Base-by-base conservation (phyloP, 2,888 invertebrate species). In the Argyresthia albistria region DNA sequence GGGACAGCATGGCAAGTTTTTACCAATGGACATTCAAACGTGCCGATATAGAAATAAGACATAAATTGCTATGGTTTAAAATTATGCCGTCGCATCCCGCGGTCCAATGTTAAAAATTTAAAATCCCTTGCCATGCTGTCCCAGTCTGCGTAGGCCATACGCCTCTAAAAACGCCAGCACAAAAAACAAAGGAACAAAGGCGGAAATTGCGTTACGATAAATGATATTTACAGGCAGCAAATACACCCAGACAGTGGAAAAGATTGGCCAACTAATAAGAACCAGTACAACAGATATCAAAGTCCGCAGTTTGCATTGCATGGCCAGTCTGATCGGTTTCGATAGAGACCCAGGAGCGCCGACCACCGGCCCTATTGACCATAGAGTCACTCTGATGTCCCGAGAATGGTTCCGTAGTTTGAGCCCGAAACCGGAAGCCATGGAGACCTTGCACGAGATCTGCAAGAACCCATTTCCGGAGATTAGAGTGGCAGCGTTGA, bases 401-500 rank as follows among this genome's bases (percentile, higher is more conserved):
- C 70, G 88, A 50, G 88, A 88, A 61, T 88, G 88, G 88, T 88
- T 88, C 55, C 74, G 88, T 57, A 71, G 74, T 54, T 59, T 88
- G 42, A 76, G 73, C 54, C 71, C 68, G 52, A 62, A 67, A 6
- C 74, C 78, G n/a, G 58, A 64, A 54, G 88, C 93, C 0, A 89
- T 93, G 70, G 90, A 91, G 54, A 73, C 90, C 43, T 77, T 95
- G 43, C 83, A 90, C 66, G 69, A 83, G 1, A 78, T 92, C 45
- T 91, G 92, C 55, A 91, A 91, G 57, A 95, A 93, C 76, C 97
- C 97, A 8, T 97, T 97, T 67, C 81, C 90, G 0, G 97, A 97
- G 60, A 88, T 96, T 12, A 91, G 92, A 66, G 68, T 91, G 54
- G 91, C 93, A 12, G 91, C 93, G 15, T 82, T 95, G 46, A 81